Evolutionary conservation across 2,113 vertebrate species (phyloP), one percentile per base, ranked within the genome.

Genomic region (Vulpes vulpes): DNA sequence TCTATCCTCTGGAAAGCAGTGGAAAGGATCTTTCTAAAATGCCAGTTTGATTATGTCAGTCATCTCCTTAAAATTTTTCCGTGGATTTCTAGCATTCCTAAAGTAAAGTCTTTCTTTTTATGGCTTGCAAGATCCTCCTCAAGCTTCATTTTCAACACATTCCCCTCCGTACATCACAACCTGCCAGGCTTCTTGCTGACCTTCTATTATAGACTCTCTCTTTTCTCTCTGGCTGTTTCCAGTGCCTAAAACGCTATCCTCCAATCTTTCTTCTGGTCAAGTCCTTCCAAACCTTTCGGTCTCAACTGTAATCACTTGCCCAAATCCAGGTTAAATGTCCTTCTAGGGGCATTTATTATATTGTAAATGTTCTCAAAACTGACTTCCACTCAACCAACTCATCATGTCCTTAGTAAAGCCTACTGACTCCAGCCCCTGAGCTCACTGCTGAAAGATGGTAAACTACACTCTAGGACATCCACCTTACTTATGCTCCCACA

Each of bases 341-440:
- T 62, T 91, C n/a, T 82, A 78, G 20, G 8, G 60, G 9, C 27
- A 84, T 15, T 27, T 55, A 3, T 73, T 69, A 27, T 84, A 55
- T 57, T 78, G 53, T n/a, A 38, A 95, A 92, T 55, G 19, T 62
- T 84, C 78, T 95, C 60, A 60, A 67, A 84, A 79, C 35, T 23
- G 30, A 60, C 53, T 60, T 67, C 35, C 32, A 76, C 60, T 57
- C 35, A 88, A 71, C 60, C 89, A 95, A 14, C 49, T 94, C 64
- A 60, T 82, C 49, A 88, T 92, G 91, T 92, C n/a, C 20, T 60
- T 78, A 49, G 53, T 51, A 32, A 89, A 83, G 74, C 69, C n/a
- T 3, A 49, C 32, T 92, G 51, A 83, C 30, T 53, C 17, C 35
- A 17, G 62, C 27, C n/a, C 65, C 20, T 23, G 10, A 59, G 15